Evolutionary conservation across 1,140 invertebrate genomes (phyloP).

Genomic region (Argopecten irradians): DNA sequence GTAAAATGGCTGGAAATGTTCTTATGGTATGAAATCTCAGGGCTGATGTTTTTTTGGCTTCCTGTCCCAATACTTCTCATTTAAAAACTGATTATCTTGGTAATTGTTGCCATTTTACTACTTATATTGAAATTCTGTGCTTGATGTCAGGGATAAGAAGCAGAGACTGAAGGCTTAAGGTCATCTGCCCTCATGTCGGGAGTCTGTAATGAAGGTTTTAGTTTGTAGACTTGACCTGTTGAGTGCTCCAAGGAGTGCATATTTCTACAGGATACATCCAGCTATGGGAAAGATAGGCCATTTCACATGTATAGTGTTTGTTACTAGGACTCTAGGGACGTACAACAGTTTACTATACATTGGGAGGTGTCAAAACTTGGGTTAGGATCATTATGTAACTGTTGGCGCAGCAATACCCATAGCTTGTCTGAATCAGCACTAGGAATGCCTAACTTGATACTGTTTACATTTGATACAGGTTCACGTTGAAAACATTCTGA

Average conservation of each 20-base stretch:
- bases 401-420: not conserved
- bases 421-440: not conserved
- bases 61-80: not conserved
- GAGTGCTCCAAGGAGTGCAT: not conserved
- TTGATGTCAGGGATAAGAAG: not conserved
- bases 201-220: not conserved
- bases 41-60: too few species aligned
- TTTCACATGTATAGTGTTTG: too few species aligned
- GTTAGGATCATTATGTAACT: not conserved
- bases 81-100: not conserved
- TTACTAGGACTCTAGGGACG: too few species aligned
- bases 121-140: not conserved
- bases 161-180: not conserved
- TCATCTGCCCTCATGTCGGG: not conserved
- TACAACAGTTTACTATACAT: too few species aligned
- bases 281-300: not conserved
- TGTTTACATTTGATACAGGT: constrained; percentile 17
- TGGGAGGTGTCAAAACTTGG: too few species aligned
- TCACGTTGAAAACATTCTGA: constrained; percentile 11
- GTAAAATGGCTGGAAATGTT: too few species aligned
- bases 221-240: not conserved
- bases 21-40: too few species aligned
- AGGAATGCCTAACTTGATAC: not conserved
- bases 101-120: not conserved
- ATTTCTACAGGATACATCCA: not conserved